Evolutionary conservation across 1,140 invertebrate species (phyloP).

Genomic region (Chrysoperla carnea): DNA sequence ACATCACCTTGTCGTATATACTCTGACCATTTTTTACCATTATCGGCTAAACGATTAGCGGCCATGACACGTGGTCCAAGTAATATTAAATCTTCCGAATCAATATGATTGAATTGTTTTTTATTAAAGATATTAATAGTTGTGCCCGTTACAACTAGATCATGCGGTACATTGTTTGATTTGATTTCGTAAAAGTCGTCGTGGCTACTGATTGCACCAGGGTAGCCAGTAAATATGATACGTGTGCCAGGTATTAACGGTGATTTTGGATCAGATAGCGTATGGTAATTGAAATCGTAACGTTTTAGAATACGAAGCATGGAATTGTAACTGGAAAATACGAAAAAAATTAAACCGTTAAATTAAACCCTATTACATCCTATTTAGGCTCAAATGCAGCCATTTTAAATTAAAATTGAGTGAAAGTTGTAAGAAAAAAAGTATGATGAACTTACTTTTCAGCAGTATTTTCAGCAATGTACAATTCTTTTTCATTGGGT

Average conservation of each 20-base stretch:
- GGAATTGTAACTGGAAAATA: slow-evolving; percentile 42
- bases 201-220: slow-evolving; percentile 66
- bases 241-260: slow-evolving; percentile 41
- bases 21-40: slow-evolving; percentile 52
- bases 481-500: not conserved
- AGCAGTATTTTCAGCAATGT: not conserved
- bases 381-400: too few species aligned
- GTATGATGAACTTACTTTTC: not conserved
- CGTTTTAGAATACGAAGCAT: slow-evolving; percentile 83
- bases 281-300: slow-evolving; percentile 69
- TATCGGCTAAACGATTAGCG: slow-evolving; percentile 62
- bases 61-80: slow-evolving; percentile 29
- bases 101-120: not conserved
- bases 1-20: slow-evolving; percentile 47
- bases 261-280: slow-evolving; percentile 20
- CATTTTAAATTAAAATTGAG: too few species aligned
- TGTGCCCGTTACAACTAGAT: slow-evolving; percentile 12
- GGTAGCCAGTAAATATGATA: slow-evolving; percentile 74
- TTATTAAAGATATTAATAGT: slow-evolving; percentile 7
- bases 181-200: slow-evolving; percentile 70
- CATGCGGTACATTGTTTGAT: slow-evolving; percentile 20
- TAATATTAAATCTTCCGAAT: slow-evolving; percentile 6
- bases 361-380: too few species aligned
- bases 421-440: too few species aligned
- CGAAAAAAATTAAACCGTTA: too few species aligned